A percentile compares a stretch with the other conserved stretches of the same genome.
These are phyloP conservation scores for Ceraclea dissimilis DNA, from an alignment of 2,888 invertebrate genomes.

Conservation along the genomic window DNA sequence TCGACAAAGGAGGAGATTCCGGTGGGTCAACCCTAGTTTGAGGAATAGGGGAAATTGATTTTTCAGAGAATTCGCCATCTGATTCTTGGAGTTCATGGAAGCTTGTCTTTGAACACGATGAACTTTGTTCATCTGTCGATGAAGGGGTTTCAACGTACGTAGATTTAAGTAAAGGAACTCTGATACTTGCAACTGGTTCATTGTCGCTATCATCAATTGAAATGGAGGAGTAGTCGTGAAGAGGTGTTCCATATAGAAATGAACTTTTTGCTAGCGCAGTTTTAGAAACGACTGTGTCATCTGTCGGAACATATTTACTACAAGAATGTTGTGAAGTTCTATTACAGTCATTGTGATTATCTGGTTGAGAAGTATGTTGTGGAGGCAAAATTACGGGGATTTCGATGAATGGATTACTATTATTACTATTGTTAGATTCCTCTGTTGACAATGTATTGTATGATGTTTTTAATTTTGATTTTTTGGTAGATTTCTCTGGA, in stretches of 20 bases:
- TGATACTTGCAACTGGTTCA: not conserved
- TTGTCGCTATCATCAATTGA: not conserved
- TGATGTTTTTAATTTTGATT: constrained; percentile 1
- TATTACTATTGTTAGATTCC: not conserved
- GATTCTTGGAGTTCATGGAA: not conserved
- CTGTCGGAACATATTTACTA: not conserved
- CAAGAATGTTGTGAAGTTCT: not conserved
- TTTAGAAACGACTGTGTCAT: not conserved
- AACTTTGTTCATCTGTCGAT: not conserved
- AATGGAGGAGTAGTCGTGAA: not conserved
- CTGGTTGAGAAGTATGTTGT: too few species aligned
- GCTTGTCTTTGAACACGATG: not conserved
- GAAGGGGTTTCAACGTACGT: not conserved
- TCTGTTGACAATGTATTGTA: not conserved
- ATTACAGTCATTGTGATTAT: too few species aligned
- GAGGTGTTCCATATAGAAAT: not conserved
- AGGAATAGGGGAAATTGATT: not conserved
- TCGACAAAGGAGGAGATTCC: not conserved
- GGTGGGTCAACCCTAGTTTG: not conserved
- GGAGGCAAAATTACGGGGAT: too few species aligned
- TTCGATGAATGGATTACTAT: not conserved
- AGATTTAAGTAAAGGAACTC: not conserved
- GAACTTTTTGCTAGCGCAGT: not conserved
- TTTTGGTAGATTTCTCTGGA: constrained; percentile 5
- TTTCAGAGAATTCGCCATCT: not conserved